phyloP scores from a whole-genome alignment of 2,113 vertebrate genomes.

The Engraulis encrasicolus region DNA sequence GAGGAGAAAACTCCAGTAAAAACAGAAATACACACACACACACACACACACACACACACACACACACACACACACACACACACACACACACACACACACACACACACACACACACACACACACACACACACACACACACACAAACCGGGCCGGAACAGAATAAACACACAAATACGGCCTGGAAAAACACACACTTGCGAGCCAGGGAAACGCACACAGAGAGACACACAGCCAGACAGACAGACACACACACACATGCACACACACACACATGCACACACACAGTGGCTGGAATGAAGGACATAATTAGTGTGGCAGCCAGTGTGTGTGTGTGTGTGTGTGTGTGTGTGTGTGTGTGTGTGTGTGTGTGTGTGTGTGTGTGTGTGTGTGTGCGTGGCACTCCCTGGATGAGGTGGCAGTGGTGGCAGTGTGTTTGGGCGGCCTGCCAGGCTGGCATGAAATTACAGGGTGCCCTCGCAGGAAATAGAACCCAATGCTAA shows the following conservation, averaged over 20 bases:
- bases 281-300: neutral
- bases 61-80: neutral
- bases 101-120: neutral
- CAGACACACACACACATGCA: neutral
- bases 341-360: conserved; percentile 50
- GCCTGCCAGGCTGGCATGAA: conserved; percentile 64
- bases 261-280: neutral
- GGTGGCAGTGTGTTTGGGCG: conserved; percentile 68
- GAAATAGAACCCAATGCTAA: conserved; percentile 38
- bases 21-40: neutral
- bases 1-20: neutral
- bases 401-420: neutral
- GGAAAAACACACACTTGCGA: neutral
- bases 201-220: neutral
- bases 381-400: neutral
- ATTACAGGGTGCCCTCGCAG: conserved; percentile 68
- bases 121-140: too few species aligned
- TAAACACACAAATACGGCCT: neutral
- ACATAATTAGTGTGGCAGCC: too few species aligned
- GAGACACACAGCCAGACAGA: too few species aligned
- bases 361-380: conserved; percentile 44
- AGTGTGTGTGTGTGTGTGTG: conserved; percentile 66
- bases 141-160: conserved; percentile 3
- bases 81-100: neutral
- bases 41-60: neutral